Conservation (phyloP, 2,113 vertebrate genomes). For the Paradisaea rubra region DNA sequence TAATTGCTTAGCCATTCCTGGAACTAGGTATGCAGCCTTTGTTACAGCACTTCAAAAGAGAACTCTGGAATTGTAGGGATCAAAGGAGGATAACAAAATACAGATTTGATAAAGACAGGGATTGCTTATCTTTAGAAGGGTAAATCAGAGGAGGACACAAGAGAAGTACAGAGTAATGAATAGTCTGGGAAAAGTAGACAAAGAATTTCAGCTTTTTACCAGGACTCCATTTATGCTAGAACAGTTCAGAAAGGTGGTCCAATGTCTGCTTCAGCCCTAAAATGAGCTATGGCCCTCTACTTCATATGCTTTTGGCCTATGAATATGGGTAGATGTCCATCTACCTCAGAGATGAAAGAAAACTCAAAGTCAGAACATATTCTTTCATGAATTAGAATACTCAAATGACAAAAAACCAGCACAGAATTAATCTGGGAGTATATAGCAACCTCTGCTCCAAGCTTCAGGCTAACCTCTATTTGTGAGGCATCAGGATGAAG, state of each 20-base stretch:
- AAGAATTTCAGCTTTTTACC: background rate
- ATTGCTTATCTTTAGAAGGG: background rate
- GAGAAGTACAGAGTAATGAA: background rate
- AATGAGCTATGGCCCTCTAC: background rate
- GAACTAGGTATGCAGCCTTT: background rate
- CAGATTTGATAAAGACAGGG: background rate
- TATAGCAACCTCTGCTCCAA: background rate
- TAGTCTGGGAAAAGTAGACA: background rate
- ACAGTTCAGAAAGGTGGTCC: background rate
- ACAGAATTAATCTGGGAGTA: background rate
- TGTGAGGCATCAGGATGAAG: background rate
- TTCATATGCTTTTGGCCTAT: background rate
- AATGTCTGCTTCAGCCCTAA: background rate
- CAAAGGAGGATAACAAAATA: slow-evolving; percentile 4
- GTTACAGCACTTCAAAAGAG: background rate
- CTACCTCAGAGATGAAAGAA: background rate
- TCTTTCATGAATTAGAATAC: background rate
- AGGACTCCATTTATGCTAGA: background rate
- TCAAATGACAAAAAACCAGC: background rate
- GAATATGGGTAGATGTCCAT: background rate
- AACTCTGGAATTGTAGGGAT: background rate
- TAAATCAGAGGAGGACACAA: background rate
- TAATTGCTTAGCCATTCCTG: background rate
- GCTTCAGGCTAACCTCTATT: background rate
- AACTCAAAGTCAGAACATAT: background rate